Base-by-base conservation (phyloP, 2,797 vertebrate species). In the Philypnodon macrostomus region DNA sequence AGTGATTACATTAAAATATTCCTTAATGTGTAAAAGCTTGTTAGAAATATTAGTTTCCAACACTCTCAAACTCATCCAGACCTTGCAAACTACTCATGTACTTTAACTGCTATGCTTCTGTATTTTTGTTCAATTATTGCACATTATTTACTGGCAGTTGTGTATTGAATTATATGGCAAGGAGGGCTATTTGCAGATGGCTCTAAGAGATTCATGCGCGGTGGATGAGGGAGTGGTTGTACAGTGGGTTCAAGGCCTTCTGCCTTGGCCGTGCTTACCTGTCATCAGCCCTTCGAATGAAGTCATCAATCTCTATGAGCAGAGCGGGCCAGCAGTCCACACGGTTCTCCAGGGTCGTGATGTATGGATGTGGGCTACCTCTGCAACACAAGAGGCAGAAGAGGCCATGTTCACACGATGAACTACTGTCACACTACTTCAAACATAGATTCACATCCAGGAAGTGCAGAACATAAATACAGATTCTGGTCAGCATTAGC, bases 311-410 rank as follows among this genome's bases (percentile, higher is more conserved):
- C 73, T 94, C 92, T 72, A 93, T 90, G 41, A 96, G 75, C 45
- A 98, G 75, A 47, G 87, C 57, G 0, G 96, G 91, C 96, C 96
- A 98, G 79, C 91, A 93, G 63, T 94, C 93, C 31, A 72, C 87
- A 53, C 94, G 89, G 75, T 96, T 95, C 85, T 98, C 96, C 73
- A 98, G 85, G 12, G 93, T 87, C 7, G 77, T 93, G 81, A 98
- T 93, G 78, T 90, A 92, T 0, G 96, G 96, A 52, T 98, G 95
- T 58, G 93, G 92, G 72, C 26, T 85, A 49, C 63, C 91, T 88
- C 96, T 98, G 85, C 36, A 80, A 85, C 29, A 39, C 32, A 83
- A 18, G 75, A 23, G 9, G 30, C 2, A 54, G 24, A 17, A 46
- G 38, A 50, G 24, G 47, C n/a, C n/a, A 31, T 1, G 15, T 21